phyloP scores from a whole-genome alignment of 2,888 invertebrate species.

The Hirtodrosophila alboralis region DNA sequence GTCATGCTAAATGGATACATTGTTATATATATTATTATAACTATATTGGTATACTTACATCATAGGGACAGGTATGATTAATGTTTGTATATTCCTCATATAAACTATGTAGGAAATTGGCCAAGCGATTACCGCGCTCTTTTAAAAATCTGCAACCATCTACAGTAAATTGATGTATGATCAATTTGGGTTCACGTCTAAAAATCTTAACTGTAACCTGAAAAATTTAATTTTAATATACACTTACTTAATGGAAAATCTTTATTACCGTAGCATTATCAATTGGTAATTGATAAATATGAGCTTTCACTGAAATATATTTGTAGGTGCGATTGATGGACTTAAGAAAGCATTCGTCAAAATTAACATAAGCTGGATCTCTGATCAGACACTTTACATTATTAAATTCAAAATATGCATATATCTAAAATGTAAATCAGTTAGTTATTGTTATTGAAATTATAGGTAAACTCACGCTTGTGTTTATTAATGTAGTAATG shows the following conservation, averaged over 20 bases:
- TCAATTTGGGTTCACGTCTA: no score
- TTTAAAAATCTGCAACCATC: no score
- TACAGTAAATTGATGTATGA: not conserved
- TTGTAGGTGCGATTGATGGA: constrained; percentile 63
- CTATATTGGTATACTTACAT: no score
- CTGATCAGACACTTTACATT: constrained; percentile 37
- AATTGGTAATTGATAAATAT: constrained; percentile 20
- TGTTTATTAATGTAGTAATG: not conserved
- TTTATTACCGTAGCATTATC: constrained; percentile 21
- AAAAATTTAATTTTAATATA: not conserved
- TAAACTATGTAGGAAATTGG: no score
- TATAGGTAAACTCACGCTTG: constrained; percentile 12
- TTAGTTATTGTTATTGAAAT: not conserved
- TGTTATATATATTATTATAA: no score
- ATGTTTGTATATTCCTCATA: no score
- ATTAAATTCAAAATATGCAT: constrained; percentile 45
- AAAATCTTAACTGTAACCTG: no score
- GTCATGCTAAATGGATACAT: constrained; percentile 30
- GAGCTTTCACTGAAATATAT: constrained; percentile 24
- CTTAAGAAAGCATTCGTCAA: constrained; percentile 45
- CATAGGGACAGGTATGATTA: no score
- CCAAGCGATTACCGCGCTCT: no score
- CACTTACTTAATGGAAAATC: no score
- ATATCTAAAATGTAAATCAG: constrained; percentile 20
- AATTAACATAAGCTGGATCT: constrained; percentile 9